Base-by-base conservation (phyloP, 1,140 invertebrate genomes). In the Sminthurides bifidus region DNA sequence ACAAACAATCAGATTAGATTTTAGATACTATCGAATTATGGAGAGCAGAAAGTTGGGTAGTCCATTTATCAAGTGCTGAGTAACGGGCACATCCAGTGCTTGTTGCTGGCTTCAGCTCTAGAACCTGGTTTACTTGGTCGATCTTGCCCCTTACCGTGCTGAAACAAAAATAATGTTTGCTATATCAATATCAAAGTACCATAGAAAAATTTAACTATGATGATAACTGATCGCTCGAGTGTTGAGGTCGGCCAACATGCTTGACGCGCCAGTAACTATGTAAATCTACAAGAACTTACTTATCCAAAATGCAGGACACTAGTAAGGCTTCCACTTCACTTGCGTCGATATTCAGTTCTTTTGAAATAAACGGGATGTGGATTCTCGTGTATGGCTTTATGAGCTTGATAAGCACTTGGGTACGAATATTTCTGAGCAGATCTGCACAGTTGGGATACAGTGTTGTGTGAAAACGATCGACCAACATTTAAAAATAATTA, bases 381-480 rank as follows among this genome's bases (percentile, higher is more conserved):
- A 99, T 97, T 66, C 92, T 81, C 31, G 93, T 98, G 70, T 99
- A 99, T 8, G 96, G 96, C 63, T 89, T 91, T 57, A 99, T 98
- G 43, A 98, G 73, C 72, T 97, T 95, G 45, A 98, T 94, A 26
- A 99, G 75, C 53, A 98, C 93, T 73, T 84, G 93, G n/a, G 93
- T 98, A 58, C 95, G 77, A 66, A 99, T 97, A 73, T 98, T 98
- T 40, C 90, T 76, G 43, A 99, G 73, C 30, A 99, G 75, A 77
- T 98, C 95, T 83, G 67, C 56, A 55, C 65, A 70, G 60, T 38
- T 29, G n/a, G 33, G 24, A 40, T 41, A 29, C 55, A 59, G 10
- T 35, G 33, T 27, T 21, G 17, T 49, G 23, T 23, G 21, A 19
- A 56, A 54, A 38, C 31, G 15, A 48, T 49, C 46, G 1, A 44